Evolutionary conservation across 2,888 invertebrate genomes (phyloP).

Genomic region (Volucella inflata): DNA sequence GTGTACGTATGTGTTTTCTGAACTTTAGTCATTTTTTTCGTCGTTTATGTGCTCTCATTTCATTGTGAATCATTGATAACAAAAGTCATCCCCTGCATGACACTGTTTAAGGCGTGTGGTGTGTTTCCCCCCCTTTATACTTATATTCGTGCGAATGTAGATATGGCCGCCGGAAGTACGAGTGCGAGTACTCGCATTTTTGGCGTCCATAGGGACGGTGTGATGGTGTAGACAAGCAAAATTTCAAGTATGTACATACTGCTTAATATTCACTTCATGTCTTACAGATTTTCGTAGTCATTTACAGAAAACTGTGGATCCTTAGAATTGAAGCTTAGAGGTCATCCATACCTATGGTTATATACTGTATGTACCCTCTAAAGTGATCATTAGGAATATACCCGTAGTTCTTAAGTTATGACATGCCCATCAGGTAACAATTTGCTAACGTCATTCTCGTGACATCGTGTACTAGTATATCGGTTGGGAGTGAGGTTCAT

Average conservation of each 20-base stretch:
- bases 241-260: background rate
- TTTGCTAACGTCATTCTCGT: background rate
- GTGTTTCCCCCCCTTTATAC: background rate
- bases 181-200: too few relatives aligned
- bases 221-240: too few relatives aligned
- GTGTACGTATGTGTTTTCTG: background rate
- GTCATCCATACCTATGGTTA: background rate
- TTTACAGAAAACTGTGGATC: slow-evolving; percentile 23
- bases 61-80: slow-evolving; percentile 36
- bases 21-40: slow-evolving; percentile 10
- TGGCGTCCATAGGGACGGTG: too few relatives aligned
- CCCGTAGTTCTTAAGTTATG: slow-evolving; percentile 24
- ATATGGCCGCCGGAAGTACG: too few relatives aligned
- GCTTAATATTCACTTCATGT: slow-evolving; percentile 27
- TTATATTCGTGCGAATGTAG: too few relatives aligned
- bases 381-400: background rate
- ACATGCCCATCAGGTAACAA: slow-evolving; percentile 32
- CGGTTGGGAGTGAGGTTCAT: too few relatives aligned
- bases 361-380: background rate
- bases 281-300: slow-evolving; percentile 19
- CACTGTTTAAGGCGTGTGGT: background rate
- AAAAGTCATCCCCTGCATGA: background rate
- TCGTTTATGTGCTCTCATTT: slow-evolving; percentile 22
- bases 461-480: background rate
- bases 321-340: background rate